A percentile compares a stretch with the other conserved stretches of the same genome.
phyloP scores from a whole-genome alignment of 2,113 vertebrate genomes.

The Martes martes region DNA sequence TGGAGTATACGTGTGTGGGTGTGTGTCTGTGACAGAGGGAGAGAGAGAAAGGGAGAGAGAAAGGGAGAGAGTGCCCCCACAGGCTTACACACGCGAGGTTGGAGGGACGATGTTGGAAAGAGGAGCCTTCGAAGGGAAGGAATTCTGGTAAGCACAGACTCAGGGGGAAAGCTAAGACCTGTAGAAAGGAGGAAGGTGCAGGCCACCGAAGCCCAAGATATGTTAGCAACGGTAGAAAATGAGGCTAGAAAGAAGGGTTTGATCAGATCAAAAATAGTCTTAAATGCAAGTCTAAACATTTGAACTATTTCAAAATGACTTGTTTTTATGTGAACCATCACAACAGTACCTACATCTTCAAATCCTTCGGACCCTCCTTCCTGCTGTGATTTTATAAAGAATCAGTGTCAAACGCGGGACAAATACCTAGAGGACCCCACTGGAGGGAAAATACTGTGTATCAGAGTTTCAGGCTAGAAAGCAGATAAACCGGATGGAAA shows the following conservation, averaged over 20 bases:
- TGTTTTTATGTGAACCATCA: neutral
- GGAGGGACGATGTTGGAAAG: neutral
- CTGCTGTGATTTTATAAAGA: neutral
- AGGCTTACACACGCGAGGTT: fast-evolving
- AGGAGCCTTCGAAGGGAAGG: neutral
- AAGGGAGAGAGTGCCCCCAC: neutral
- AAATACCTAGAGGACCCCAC: neutral
- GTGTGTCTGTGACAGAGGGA: neutral
- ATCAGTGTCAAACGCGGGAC: neutral
- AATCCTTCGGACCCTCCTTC: neutral
- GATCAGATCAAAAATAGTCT: neutral
- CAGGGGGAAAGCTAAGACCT: neutral
- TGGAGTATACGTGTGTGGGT: too few relatives aligned
- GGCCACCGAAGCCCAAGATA: neutral
- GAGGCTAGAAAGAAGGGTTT: neutral
- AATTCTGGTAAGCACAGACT: neutral
- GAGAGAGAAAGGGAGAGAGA: neutral
- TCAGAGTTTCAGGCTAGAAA: neutral
- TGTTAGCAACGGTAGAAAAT: neutral
- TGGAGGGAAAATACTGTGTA: neutral
- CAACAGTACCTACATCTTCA: neutral
- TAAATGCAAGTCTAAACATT: neutral
- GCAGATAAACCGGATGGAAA: neutral
- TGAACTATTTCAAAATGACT: neutral
- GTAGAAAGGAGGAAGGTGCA: neutral